phyloP scores from a whole-genome alignment of 2,113 vertebrate species.

The Balaeniceps rex region DNA sequence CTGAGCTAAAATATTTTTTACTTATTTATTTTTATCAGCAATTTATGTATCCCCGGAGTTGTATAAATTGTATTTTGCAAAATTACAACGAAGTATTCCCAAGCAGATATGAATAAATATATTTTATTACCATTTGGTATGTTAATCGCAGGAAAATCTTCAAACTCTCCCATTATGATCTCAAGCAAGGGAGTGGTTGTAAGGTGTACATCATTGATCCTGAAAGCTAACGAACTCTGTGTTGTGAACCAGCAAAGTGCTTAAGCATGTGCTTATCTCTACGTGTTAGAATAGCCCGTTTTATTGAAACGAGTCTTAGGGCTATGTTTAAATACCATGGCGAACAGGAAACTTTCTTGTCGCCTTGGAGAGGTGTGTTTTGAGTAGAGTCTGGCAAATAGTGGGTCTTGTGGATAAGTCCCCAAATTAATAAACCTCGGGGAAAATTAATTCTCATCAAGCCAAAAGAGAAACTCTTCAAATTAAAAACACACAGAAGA shows the following conservation, averaged over 20 bases:
- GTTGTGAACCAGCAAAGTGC: neutral
- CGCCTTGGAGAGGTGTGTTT: neutral
- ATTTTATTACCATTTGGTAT: neutral
- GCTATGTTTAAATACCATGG: neutral
- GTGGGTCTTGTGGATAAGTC: neutral
- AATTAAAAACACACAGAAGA: neutral
- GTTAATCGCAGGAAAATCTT: conserved; percentile 18
- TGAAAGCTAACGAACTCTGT: neutral
- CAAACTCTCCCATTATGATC: neutral
- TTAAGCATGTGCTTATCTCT: neutral
- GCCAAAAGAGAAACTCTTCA: neutral
- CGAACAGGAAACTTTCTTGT: neutral
- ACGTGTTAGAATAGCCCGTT: neutral
- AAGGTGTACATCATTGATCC: neutral
- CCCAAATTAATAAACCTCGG: neutral
- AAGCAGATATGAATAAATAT: neutral
- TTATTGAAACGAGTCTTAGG: neutral
- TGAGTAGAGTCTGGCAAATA: neutral
- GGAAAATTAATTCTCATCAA: neutral
- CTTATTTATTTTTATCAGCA: neutral
- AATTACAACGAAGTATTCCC: conserved; percentile 9
- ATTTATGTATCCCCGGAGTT: neutral
- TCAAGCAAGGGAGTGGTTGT: neutral
- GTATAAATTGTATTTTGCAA: neutral
- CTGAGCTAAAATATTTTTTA: neutral